phyloP scores from a whole-genome alignment of 2,888 invertebrate genomes.

The Bombylius discolor region DNA sequence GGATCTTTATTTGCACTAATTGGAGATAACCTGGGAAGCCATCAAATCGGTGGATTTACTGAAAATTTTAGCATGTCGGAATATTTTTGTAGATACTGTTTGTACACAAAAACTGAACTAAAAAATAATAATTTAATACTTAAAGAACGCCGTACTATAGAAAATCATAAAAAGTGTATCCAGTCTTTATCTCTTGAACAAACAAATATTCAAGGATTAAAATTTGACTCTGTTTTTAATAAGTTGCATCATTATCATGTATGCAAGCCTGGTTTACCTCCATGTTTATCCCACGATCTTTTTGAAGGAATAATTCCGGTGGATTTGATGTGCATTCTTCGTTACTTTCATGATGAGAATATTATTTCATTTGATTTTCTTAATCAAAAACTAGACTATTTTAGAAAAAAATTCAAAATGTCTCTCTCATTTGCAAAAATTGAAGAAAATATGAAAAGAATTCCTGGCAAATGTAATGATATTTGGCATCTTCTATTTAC shows the following conservation, averaged over 20 bases:
- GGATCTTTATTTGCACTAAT: slow-evolving; percentile 17
- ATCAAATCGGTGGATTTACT: slow-evolving; percentile 21
- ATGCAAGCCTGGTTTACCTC: slow-evolving; percentile 18
- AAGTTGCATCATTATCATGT: slow-evolving; percentile 19
- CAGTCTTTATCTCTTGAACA: too few species aligned
- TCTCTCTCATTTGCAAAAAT: background rate
- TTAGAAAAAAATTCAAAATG: background rate
- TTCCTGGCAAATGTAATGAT: slow-evolving; percentile 1
- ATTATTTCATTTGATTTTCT: background rate
- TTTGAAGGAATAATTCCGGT: slow-evolving; percentile 19
- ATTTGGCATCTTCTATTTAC: background rate
- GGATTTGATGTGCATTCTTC: slow-evolving; percentile 16
- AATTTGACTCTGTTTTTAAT: slow-evolving; percentile 19
- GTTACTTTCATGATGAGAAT: background rate
- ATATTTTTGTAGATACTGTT: slow-evolving; percentile 21
- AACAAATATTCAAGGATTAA: slow-evolving; percentile 14
- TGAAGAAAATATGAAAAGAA: background rate
- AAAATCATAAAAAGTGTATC: background rate
- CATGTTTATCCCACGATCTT: slow-evolving; percentile 22
- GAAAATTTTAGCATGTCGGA: slow-evolving; percentile 18
- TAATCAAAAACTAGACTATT: background rate
- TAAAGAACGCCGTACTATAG: background rate
- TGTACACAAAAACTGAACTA: background rate
- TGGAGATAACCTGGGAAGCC: slow-evolving; percentile 20
- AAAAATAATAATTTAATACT: background rate